A percentile compares a stretch with the other conserved stretches of the same genome.
phyloP scores from a whole-genome alignment of 2,888 invertebrate genomes.

The Lepidocyrtinus sp. region DNA sequence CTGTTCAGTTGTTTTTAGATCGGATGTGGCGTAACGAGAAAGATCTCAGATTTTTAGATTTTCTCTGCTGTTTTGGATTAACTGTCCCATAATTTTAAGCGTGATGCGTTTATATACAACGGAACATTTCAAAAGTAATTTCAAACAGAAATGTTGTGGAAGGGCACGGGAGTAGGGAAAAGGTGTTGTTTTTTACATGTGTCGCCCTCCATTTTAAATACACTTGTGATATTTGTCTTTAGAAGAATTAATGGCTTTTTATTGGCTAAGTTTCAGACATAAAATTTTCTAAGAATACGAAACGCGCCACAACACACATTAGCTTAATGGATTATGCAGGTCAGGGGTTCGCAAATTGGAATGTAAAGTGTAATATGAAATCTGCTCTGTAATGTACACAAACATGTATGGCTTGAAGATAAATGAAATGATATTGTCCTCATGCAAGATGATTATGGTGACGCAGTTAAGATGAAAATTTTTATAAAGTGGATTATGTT shows the following conservation, averaged over 20 bases:
- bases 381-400: too few relatives aligned
- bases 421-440: neutral
- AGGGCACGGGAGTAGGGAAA: neutral
- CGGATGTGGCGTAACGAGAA: neutral
- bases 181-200: neutral
- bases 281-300: neutral
- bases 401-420: neutral
- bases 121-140: neutral
- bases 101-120: neutral
- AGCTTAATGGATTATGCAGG: neutral
- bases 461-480: too few relatives aligned
- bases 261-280: slow-evolving; percentile 4
- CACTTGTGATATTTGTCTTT: neutral
- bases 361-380: slow-evolving; percentile 8
- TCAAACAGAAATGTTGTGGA: neutral
- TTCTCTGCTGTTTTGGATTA: neutral
- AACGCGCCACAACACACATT: neutral
- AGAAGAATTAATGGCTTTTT: neutral
- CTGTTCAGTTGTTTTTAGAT: neutral
- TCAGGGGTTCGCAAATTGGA: neutral
- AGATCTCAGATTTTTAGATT: neutral
- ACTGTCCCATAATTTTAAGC: slow-evolving; percentile 1
- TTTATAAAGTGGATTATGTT: too few relatives aligned
- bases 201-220: neutral
- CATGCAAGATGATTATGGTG: neutral